Evolutionary conservation across 2,888 invertebrate genomes (phyloP).

Genomic region (Micoletzkya japonica): DNA sequence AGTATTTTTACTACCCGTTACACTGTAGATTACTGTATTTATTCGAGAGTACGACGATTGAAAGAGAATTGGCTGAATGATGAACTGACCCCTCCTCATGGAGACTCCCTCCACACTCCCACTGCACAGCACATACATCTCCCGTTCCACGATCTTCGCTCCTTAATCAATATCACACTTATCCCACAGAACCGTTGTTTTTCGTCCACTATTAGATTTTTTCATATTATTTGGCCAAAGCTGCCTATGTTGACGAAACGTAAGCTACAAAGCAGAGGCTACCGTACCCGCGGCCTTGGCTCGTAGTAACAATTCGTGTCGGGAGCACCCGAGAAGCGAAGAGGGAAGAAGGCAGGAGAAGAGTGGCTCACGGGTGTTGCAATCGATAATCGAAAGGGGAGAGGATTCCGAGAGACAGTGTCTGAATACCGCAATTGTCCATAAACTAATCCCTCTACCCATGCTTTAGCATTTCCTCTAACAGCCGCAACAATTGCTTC

Average conservation of each 20-base stretch:
- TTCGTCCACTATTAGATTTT: too few relatives aligned
- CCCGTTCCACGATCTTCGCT: not conserved
- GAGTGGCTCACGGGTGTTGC: constrained; percentile 34
- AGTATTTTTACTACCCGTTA: too few relatives aligned
- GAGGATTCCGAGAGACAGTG: constrained; percentile 19
- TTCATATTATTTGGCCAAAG: not conserved
- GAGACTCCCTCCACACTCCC: constrained; percentile 1
- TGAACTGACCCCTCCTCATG: too few relatives aligned
- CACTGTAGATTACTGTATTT: too few relatives aligned
- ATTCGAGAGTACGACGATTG: too few relatives aligned
- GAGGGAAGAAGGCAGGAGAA: constrained; percentile 29
- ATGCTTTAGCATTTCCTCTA: too few relatives aligned
- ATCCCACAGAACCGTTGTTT: not conserved
- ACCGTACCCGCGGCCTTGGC: constrained; percentile 11
- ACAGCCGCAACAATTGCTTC: too few relatives aligned
- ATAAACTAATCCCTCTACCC: too few relatives aligned
- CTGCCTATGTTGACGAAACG: not conserved
- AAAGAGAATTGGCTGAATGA: too few relatives aligned
- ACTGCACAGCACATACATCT: not conserved
- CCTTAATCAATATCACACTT: not conserved
- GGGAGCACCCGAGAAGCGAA: constrained; percentile 32
- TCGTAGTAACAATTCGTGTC: constrained; percentile 13
- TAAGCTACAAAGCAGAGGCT: not conserved
- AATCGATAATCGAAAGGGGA: constrained; percentile 25
- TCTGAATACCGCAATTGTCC: constrained; percentile 30